phyloP scores from a whole-genome alignment of 2,888 invertebrate species.

The Zygogramma bicolorata region DNA sequence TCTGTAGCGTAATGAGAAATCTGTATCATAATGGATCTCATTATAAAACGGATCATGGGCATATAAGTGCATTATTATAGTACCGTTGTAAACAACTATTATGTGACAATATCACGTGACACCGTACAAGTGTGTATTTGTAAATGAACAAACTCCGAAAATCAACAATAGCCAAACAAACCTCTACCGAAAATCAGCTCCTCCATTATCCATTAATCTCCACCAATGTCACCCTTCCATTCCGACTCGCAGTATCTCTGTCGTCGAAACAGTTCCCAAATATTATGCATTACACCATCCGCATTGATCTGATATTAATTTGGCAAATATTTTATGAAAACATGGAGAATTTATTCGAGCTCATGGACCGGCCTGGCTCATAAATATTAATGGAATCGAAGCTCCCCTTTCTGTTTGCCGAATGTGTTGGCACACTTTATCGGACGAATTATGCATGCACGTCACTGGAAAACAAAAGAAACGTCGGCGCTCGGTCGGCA shows the following conservation, averaged over 20 bases:
- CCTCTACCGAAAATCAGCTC: too few species aligned
- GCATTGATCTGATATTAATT: constrained; percentile 62
- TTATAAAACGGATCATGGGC: too few species aligned
- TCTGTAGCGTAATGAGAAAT: too few species aligned
- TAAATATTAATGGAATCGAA: constrained; percentile 62
- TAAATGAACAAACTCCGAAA: too few species aligned
- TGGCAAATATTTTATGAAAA: constrained; percentile 64
- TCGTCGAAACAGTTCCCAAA: constrained; percentile 54
- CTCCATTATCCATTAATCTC: constrained; percentile 9
- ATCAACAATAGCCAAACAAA: too few species aligned
- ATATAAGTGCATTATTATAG: too few species aligned
- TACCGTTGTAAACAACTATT: too few species aligned
- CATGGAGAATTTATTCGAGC: constrained; percentile 63
- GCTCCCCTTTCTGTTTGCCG: constrained; percentile 54
- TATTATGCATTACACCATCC: constrained; percentile 59
- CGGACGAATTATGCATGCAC: constrained; percentile 9
- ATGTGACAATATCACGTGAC: too few species aligned
- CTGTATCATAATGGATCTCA: too few species aligned
- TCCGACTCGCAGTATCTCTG: constrained; percentile 46
- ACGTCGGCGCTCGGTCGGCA: not conserved
- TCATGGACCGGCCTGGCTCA: constrained; percentile 59
- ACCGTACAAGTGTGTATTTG: too few species aligned
- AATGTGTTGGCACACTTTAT: constrained; percentile 14
- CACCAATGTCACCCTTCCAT: constrained; percentile 3
- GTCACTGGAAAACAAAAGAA: constrained; percentile 19